Base-by-base conservation (phyloP, 2,888 invertebrate genomes). In the Vandiemenella viatica region DNA sequence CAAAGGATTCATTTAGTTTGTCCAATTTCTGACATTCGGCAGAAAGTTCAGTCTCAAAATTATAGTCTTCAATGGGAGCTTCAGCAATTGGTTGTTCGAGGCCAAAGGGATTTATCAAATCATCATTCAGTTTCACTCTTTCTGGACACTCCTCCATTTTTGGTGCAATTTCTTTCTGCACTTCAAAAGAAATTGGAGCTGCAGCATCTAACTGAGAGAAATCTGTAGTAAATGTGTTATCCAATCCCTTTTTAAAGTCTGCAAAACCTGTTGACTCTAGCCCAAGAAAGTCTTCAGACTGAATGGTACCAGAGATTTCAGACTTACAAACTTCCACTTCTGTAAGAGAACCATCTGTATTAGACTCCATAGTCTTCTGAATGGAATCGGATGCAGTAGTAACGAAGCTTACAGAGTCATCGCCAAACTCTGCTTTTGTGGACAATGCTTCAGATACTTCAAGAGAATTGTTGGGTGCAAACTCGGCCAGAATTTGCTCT, bases 401-500 rank as follows among this genome's bases (percentile, higher is more conserved):
- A n/a, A n/a, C n/a, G n/a, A n/a, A n/a, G n/a, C n/a, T 59, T 2
- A 59, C 58, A 0, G 72, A 67, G 49, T 72, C 72, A 53, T 74
- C 74, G 3, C 71, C 73, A 52, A 63, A 71, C 47, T 70, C 68
- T 1, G 72, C 74, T 49, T 65, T 68, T 13, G 71, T 72, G 0
- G 73, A 73, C 0, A 71, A 64, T 1, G 68, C 60, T 52, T 71
- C 70, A 0, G 71, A 71, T 44, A 67, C 67, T 52, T 72, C 71
- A 19, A 46, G 20, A 10, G 15, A 21, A 20, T 15, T n/a, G 4
- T 32, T 32, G 10, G 32, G 13, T 32, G 32, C n/a, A n/a, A 32
- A 32, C n/a, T 74, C 73, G 50, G 74, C 75, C 60, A 76, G 76
- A 50, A 71, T 67, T 57, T 71, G 73, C 58, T 73, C 71, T 19